Base-by-base conservation (phyloP, 2,888 invertebrate species). In the Myopa tessellatipennis region DNA sequence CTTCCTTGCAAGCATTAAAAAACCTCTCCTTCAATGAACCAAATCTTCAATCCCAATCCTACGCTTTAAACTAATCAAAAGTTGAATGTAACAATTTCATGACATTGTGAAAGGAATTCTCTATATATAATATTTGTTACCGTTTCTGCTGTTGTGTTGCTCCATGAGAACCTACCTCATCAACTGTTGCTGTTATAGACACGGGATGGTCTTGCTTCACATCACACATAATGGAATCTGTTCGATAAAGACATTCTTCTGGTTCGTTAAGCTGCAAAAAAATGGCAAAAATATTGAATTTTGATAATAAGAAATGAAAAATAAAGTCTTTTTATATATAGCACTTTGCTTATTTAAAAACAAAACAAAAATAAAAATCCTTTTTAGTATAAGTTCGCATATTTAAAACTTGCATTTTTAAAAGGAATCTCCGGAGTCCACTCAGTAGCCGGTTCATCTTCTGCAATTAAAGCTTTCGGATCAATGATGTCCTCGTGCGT, bases 401-500 rank as follows among this genome's bases (percentile, higher is more conserved):
- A 8, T 8, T 55, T 55, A 16, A 55, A 36, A 72, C 71, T 4
- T 90, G 96, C 96, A 90, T 96, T 96, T 90, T 95, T 94, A 87
- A 97, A 97, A 1, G 96, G 97, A 88, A 96, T 95, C 90, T 97
- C 97, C 0, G 97, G 96, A 36, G 93, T 96, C 96, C 96, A 97
- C 84, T 96, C 95, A 0, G 94, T 93, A 0, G 93, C 93, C 77
- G 92, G 92, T 83, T 95, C 95, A 61, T 96, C 96, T 40, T 96
- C 95, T 1, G 92, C 91, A 76, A 92, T 91, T 83, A 85, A 80
- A 12, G 91, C 90, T 83, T 91, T 92, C 3, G 90, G 88, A 77
- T 85, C 87, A 68, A 83, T 84, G 18, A 80, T 80, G 76, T 85
- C 84, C 26, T 52, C 75, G 18, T 82, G 45, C 1, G 83, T 80